Base-by-base conservation (phyloP, 2,797 vertebrate species). In the Coranthus polyacanthus region DNA sequence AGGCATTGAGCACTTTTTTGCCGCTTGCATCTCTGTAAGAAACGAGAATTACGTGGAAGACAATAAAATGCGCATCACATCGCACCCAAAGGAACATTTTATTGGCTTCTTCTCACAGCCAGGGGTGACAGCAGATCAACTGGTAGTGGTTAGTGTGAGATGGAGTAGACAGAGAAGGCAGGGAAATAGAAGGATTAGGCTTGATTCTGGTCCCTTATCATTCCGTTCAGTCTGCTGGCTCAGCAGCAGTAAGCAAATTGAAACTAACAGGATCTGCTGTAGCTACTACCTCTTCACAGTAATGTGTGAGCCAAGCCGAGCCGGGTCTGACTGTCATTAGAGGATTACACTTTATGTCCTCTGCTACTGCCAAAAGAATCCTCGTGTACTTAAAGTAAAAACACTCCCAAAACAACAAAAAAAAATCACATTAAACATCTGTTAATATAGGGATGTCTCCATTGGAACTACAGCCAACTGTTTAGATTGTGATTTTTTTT, bases 191-290 rank as follows among this genome's bases (percentile, higher is more conserved):
- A 75, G 87, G 87, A 90, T 92, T 89, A 89, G 74, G 64, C 60
- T 79, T 49, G 67, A 82, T 85, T 82, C 79, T 57, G 62, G 65
- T 83, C 69, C 70, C 84, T 90, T 89, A 91, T 91, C 91, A 85
- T 89, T 82, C 65, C 53, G 67, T 79, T 87, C 88, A 88, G 79
- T 83, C 79, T 90, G 91, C 90, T 90, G 88, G 79, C 88, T 91
- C 89, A 91, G 91, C 88, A 87, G 84, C 81, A 79, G 88, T 82
- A 90, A 78, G 87, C 81, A 91, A 90, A 91, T 91, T 88, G 89
- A 90, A 91, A 84, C 86, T 89, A 86, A 92, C 85, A 87, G 87
- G 90, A 90, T 92, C 85, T 75, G 73, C 82, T 71, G 73, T 76
- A 83, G 87, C 78, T 66, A 70, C 88, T 77, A 76, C 78, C 75